phyloP scores from a whole-genome alignment of 2,797 vertebrate genomes.

The Helicolenus hilgendorfi region DNA sequence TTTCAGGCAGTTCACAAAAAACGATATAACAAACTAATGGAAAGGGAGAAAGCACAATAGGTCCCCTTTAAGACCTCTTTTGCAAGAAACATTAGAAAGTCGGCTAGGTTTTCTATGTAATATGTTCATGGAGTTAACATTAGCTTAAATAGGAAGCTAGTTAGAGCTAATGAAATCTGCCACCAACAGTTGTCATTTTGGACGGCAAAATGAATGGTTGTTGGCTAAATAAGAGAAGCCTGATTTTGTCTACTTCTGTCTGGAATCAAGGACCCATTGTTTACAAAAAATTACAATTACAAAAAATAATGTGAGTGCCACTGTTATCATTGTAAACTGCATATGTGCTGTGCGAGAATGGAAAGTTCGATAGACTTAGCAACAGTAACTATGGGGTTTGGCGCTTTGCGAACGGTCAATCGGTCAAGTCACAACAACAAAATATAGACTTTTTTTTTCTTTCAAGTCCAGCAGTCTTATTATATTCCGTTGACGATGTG shows the following conservation, averaged over 20 bases:
- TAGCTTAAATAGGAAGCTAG: background rate
- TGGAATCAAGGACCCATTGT: background rate
- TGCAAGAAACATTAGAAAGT: background rate
- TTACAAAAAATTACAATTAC: background rate
- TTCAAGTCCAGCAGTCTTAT: conserved; percentile 51
- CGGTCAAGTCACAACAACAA: conserved; percentile 50
- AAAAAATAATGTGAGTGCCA: background rate
- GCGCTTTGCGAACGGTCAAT: conserved; percentile 34
- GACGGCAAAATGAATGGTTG: background rate
- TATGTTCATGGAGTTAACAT: background rate
- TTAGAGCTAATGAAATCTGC: background rate
- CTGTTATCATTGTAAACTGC: background rate
- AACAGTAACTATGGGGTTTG: background rate
- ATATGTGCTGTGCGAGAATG: background rate
- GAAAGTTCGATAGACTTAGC: background rate
- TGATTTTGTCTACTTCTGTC: background rate
- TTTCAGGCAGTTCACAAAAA: too few species aligned
- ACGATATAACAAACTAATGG: too few species aligned
- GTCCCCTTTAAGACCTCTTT: background rate
- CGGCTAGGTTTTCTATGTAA: background rate
- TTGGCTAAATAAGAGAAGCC: background rate
- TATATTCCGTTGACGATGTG: background rate
- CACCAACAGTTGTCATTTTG: background rate
- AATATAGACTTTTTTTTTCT: conserved; percentile 24
- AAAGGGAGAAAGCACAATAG: too few species aligned